These are phyloP conservation scores for Hypomesus transpacificus DNA, from an alignment of 2,113 vertebrate species.

Conservation along the genomic window DNA sequence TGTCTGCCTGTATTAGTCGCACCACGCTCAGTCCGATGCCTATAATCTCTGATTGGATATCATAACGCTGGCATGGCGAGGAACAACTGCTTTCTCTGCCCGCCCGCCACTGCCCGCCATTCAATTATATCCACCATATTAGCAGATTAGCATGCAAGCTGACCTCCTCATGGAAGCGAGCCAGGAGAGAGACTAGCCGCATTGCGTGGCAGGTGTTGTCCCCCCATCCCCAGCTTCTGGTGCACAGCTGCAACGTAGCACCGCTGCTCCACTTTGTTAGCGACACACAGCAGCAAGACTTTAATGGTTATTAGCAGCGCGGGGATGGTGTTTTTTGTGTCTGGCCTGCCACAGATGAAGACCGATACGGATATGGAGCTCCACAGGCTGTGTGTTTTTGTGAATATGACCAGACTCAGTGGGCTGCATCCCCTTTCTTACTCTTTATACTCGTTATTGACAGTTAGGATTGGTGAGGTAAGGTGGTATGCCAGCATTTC, in stretches of 20 bases:
- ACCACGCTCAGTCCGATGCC: constrained; percentile 46
- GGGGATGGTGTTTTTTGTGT: neutral
- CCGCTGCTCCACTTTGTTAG: constrained; percentile 44
- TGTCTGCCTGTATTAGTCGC: constrained; percentile 55
- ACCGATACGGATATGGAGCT: neutral
- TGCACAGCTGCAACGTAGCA: constrained; percentile 52
- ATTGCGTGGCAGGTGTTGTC: constrained; percentile 62
- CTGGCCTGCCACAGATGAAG: neutral
- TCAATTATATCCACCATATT: constrained; percentile 72
- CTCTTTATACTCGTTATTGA: too few relatives aligned
- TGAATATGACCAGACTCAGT: neutral
- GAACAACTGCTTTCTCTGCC: constrained; percentile 44
- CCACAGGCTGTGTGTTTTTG: neutral
- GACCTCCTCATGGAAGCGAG: constrained; percentile 58
- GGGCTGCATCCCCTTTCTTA: neutral
- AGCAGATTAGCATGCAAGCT: constrained; percentile 72
- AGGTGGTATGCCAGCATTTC: too few relatives aligned
- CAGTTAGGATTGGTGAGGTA: neutral
- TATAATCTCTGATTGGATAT: constrained; percentile 62
- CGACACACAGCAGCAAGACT: constrained; percentile 38
- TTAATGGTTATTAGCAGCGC: constrained; percentile 30
- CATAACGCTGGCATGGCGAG: constrained; percentile 64
- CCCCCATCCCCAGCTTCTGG: constrained; percentile 30
- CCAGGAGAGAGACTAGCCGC: constrained; percentile 54
- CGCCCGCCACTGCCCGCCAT: constrained; percentile 43